Evolutionary conservation across 2,113 vertebrate species (phyloP).

Genomic region (Oenanthe melanoleuca): DNA sequence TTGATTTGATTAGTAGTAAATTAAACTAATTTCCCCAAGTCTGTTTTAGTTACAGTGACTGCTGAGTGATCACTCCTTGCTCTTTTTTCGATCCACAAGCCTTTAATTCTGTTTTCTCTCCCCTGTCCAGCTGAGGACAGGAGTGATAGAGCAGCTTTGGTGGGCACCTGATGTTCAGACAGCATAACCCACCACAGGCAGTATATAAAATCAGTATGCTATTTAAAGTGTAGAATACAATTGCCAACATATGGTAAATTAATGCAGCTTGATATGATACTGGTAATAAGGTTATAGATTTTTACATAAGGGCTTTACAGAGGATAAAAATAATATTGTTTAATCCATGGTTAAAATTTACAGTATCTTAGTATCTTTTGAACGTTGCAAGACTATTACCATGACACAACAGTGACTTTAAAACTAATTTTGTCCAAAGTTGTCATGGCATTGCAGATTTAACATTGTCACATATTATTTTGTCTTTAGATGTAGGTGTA

Average conservation of each 20-base stretch:
- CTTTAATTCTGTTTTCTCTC: accelerated
- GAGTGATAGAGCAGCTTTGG: neutral
- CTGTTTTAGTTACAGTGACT: neutral
- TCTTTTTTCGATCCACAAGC: accelerated
- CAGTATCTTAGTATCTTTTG: slow-evolving; percentile 8
- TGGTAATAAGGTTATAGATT: slow-evolving; percentile 34
- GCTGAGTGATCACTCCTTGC: neutral
- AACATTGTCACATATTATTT: neutral
- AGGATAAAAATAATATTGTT: slow-evolving; percentile 37
- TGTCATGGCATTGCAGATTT: neutral
- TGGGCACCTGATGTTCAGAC: neutral
- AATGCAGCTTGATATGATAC: neutral
- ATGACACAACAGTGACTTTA: neutral
- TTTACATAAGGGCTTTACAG: neutral
- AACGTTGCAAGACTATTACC: slow-evolving; percentile 23
- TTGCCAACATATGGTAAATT: slow-evolving; percentile 35
- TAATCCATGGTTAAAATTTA: slow-evolving; percentile 14
- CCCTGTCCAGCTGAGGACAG: neutral
- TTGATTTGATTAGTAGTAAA: neutral
- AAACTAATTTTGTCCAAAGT: neutral
- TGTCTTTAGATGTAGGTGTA: neutral
- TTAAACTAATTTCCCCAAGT: neutral
- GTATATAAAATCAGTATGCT: neutral
- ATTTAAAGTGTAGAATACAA: slow-evolving; percentile 57
- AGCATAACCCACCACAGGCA: neutral